Conservation (phyloP, 2,113 vertebrate genomes). For the Scytalopus superciliaris region DNA sequence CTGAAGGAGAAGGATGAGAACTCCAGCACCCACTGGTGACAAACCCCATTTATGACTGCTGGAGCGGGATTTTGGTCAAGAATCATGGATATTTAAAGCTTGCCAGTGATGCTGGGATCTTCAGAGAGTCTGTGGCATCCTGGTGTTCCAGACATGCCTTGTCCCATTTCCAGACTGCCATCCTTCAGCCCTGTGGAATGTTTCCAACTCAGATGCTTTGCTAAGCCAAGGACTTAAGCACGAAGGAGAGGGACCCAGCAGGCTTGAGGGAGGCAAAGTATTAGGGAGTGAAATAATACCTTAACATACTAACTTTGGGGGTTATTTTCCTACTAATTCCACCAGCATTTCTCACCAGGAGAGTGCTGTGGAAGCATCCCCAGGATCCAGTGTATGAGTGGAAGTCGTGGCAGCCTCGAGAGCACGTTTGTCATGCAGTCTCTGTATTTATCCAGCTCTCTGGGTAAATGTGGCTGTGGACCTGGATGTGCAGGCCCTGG, state of each 20-base stretch:
- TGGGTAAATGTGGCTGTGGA: neutral
- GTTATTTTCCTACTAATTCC: neutral
- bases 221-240: neutral
- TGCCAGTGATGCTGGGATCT: neutral
- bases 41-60: neutral
- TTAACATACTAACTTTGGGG: neutral
- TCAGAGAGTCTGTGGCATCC: neutral
- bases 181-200: neutral
- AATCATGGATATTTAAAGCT: neutral
- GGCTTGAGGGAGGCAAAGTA: neutral
- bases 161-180: neutral
- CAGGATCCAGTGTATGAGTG: neutral
- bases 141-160: neutral
- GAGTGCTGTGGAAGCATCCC: neutral
- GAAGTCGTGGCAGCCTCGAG: neutral
- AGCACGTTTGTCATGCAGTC: neutral
- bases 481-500: neutral
- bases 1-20: neutral
- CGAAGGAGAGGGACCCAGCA: neutral
- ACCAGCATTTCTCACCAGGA: neutral
- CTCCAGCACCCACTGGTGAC: neutral
- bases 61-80: neutral
- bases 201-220: neutral
- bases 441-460: neutral
- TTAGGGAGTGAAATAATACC: neutral